phyloP scores from a whole-genome alignment of 2,113 vertebrate genomes.

The Dromaius novaehollandiae region DNA sequence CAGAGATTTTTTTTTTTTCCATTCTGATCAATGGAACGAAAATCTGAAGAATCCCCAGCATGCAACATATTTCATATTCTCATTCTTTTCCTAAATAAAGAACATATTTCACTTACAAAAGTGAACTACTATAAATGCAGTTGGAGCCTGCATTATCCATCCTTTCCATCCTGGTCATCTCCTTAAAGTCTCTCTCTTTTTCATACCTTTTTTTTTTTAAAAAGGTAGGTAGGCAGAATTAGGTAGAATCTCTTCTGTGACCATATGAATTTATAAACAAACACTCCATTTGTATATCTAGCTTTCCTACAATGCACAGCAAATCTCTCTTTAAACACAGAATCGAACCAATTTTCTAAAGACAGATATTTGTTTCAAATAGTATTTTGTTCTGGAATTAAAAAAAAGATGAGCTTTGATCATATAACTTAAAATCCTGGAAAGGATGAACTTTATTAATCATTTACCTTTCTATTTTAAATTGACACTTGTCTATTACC shows the following conservation, averaged over 20 bases:
- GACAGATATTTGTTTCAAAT: background rate
- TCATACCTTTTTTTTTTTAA: background rate
- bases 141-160: conserved; percentile 3
- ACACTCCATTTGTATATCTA: background rate
- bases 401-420: background rate
- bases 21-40: background rate
- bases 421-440: background rate
- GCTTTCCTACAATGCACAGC: background rate
- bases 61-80: background rate
- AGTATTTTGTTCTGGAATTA: background rate
- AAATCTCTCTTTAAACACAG: background rate
- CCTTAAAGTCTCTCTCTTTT: background rate
- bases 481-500: background rate
- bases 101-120: conserved; percentile 2
- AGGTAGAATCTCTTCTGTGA: background rate
- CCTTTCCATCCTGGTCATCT: background rate
- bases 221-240: background rate
- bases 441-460: background rate
- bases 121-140: background rate
- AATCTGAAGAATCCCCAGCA: conserved; percentile 1
- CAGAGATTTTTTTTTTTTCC: background rate
- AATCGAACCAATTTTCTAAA: background rate
- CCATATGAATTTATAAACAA: background rate
- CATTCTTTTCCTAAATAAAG: background rate
- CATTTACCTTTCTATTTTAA: background rate